A percentile compares a stretch with the other conserved stretches of the same genome.
These are phyloP conservation scores for Ormyrus nitidulus DNA, from an alignment of 2,888 invertebrate species.

Conservation along the genomic window DNA sequence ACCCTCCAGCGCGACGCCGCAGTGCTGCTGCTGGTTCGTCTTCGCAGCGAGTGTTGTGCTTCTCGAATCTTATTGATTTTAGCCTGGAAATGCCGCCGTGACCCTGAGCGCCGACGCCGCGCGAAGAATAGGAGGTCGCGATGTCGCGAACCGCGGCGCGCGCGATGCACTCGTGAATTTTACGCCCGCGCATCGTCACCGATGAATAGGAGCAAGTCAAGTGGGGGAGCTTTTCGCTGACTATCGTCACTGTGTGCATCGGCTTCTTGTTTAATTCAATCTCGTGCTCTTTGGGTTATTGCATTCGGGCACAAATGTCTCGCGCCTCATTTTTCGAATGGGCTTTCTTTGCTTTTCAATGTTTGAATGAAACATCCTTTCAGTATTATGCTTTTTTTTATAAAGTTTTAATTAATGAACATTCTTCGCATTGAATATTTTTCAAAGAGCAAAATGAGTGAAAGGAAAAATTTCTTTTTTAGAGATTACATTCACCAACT, in stretches of 20 bases:
- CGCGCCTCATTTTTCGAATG: too few relatives aligned
- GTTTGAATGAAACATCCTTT: too few relatives aligned
- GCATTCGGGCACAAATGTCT: background rate
- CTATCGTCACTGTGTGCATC: background rate
- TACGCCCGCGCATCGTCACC: background rate
- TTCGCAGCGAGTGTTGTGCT: slow-evolving; percentile 34
- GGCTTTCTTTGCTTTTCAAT: too few relatives aligned
- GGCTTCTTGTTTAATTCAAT: background rate
- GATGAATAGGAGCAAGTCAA: background rate
- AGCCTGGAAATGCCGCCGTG: slow-evolving; percentile 61
- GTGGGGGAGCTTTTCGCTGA: slow-evolving; percentile 2
- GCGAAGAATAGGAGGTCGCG: too few relatives aligned
- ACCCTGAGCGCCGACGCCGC: slow-evolving; percentile 50
- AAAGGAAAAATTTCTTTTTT: too few relatives aligned
- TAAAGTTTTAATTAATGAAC: too few relatives aligned
- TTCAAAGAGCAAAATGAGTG: too few relatives aligned
- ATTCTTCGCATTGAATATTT: too few relatives aligned
- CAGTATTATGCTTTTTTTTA: too few relatives aligned
- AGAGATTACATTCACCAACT: too few relatives aligned
- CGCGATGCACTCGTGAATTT: background rate
- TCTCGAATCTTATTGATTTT: slow-evolving; percentile 60
- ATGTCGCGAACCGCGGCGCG: background rate
- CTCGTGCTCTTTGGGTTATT: background rate
- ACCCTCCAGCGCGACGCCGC: slow-evolving; percentile 13
- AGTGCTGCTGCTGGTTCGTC: background rate